Evolutionary conservation across 1,140 invertebrate genomes (phyloP), one percentile per base, ranked within the genome.

Genomic region (Aplysia californica): DNA sequence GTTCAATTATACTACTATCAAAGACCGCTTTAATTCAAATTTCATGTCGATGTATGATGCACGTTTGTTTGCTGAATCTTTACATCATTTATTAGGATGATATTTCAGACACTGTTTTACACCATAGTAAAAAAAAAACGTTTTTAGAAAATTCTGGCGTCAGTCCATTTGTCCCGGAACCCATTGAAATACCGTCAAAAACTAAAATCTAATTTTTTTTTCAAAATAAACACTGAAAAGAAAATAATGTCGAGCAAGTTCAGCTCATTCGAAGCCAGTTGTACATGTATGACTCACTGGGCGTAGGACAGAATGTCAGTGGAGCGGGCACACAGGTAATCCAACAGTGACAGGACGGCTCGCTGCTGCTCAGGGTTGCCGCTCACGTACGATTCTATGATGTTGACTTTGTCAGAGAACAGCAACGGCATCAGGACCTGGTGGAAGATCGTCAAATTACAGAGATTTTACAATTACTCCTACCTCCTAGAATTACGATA

Each of bases 381-480:
- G 44, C 83, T 82, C 67, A 95, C 85, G 89, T 94, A 94, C 75
- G 93, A 92, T 86, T 95, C 93, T 56, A 93, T 91, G 33, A 94
- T 82, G 80, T 91, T 92, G 31, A 92, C 82, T 85, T 94, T 94
- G 82, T 94, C 94, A 91, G 95, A 94, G 21, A 95, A 87, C 81
- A 95, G 90, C 23, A 95, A 86, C 23, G 94, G 94, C 79, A 95
- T 88, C 3, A 95, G 79, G 80, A 95, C 84, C 86, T 87, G 68
- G 15, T 80, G 76, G 15, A 29, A 70, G 38, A 76, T 39, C 38
- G 44, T 41, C 29, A 35, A 70, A 58, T 21, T 5, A 20, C 20
- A 69, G 6, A 3, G 3, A 3, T 3, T 26, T 21, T n/a, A n/a
- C n/a, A n/a, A n/a, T n/a, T n/a, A n/a, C n/a, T n/a, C n/a, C n/a